Evolutionary conservation across 2,797 vertebrate genomes (phyloP).

Genomic region (Sternotherus odoratus): DNA sequence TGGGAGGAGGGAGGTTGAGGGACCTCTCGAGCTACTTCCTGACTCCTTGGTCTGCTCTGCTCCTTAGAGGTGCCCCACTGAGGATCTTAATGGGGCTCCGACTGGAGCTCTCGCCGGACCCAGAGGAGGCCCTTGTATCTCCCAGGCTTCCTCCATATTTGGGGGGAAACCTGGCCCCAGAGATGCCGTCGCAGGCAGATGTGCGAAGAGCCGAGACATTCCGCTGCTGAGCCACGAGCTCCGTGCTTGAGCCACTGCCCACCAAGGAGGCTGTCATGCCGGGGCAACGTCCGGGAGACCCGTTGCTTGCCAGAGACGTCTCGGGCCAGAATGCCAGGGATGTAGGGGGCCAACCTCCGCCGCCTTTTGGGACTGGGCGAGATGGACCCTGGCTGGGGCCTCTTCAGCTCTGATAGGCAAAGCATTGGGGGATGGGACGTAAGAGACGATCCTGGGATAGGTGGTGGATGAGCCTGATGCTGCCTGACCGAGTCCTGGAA

Average conservation of each 20-base stretch:
- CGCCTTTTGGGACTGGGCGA: neutral
- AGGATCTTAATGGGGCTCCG: neutral
- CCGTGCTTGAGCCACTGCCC: neutral
- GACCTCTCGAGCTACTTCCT: neutral
- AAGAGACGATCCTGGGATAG: neutral
- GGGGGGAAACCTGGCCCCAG: neutral
- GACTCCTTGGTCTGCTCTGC: neutral
- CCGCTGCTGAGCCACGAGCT: neutral
- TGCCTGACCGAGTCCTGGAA: neutral
- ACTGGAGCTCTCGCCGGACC: neutral
- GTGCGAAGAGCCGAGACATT: neutral
- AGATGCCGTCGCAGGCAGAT: neutral
- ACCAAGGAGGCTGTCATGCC: neutral
- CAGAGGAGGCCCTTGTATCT: neutral
- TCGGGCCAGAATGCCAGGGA: neutral
- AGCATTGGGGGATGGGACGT: neutral
- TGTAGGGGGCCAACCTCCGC: neutral
- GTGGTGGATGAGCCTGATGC: neutral
- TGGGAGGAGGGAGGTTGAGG: neutral
- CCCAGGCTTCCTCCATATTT: too few relatives aligned
- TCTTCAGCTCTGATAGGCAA: neutral
- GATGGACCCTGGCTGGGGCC: neutral
- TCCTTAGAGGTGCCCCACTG: neutral
- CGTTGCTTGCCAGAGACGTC: neutral
- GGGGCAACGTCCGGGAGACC: neutral